Evolutionary conservation across 2,797 vertebrate species (phyloP).

Genomic region (Serranus cabrilla): DNA sequence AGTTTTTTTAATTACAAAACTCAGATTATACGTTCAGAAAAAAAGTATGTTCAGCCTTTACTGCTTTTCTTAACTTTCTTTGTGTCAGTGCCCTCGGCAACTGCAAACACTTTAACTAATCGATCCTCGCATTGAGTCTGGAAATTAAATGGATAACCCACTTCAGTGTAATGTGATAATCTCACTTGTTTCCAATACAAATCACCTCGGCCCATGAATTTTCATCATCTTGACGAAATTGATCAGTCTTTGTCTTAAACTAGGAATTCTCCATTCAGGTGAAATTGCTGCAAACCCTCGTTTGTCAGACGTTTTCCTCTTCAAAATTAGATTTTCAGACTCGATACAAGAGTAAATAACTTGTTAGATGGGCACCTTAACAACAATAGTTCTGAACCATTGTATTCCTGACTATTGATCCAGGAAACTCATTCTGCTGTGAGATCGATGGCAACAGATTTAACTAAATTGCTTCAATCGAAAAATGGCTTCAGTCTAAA

Average conservation of each 20-base stretch:
- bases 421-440: conserved; percentile 16
- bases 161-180: background rate
- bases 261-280: background rate
- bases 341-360: background rate
- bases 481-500: background rate
- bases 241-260: background rate
- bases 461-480: background rate
- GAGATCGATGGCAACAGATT: conserved; percentile 2
- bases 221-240: background rate
- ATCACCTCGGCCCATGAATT: accelerated
- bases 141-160: background rate
- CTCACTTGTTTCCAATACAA: background rate
- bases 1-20: background rate
- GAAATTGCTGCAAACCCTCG: background rate
- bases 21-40: background rate
- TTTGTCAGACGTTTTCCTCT: conserved; percentile 8
- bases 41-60: background rate
- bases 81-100: background rate
- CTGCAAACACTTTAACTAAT: background rate
- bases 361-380: conserved; percentile 27
- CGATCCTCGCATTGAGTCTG: background rate
- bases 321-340: conserved; percentile 22
- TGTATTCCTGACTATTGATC: conserved; percentile 21
- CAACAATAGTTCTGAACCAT: background rate
- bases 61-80: background rate